phyloP scores from a whole-genome alignment of 1,140 invertebrate species.

The Cataglyphis hispanica region DNA sequence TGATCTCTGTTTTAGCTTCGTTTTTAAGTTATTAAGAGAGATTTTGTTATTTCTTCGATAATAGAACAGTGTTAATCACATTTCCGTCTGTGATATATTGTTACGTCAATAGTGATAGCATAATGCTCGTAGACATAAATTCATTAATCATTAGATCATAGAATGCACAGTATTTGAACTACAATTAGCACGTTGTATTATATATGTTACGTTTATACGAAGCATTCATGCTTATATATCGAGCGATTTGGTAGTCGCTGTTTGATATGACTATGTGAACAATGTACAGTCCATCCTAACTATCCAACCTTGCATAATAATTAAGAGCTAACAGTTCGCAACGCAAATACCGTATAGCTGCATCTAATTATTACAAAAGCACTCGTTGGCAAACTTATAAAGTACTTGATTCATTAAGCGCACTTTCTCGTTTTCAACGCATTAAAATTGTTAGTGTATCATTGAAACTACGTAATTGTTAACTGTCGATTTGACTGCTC shows the following conservation, averaged over 20 bases:
- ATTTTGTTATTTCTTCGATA: background rate
- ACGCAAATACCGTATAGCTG: conserved; percentile 17
- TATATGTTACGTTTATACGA: background rate
- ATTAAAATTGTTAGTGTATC: background rate
- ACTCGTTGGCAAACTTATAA: conserved; percentile 18
- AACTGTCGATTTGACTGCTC: background rate
- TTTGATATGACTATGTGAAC: conserved; percentile 36
- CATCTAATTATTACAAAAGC: conserved; percentile 50
- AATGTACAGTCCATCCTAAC: conserved; percentile 18
- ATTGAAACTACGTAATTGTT: background rate
- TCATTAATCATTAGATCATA: conserved; percentile 49
- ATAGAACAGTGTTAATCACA: conserved; percentile 8
- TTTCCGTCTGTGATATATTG: background rate
- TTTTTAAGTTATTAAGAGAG: background rate
- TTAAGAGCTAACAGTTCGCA: conserved; percentile 36
- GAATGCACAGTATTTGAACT: conserved; percentile 27
- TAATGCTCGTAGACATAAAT: background rate
- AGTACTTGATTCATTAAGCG: conserved; percentile 7
- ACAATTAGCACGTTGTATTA: conserved; percentile 44
- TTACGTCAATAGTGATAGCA: background rate
- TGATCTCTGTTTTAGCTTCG: conserved; percentile 1
- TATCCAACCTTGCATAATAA: conserved; percentile 44
- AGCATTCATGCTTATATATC: background rate
- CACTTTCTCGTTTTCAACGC: background rate
- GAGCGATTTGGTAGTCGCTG: conserved; percentile 24